Evolutionary conservation across 1,140 invertebrate genomes (phyloP).

Genomic region (Pseudomyrmex gracilis): DNA sequence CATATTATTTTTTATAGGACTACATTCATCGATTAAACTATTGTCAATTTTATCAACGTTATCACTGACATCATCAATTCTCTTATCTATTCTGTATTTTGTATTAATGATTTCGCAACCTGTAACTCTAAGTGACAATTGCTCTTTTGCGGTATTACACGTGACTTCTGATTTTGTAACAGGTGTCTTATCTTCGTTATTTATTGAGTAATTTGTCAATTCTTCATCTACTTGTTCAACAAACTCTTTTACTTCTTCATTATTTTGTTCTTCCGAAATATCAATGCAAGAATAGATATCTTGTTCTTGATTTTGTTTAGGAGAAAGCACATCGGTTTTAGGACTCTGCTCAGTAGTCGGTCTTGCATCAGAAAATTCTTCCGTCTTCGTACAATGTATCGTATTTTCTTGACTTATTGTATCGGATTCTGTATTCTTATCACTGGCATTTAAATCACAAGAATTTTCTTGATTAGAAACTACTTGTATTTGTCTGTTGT

Average conservation of each 20-base stretch:
- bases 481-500: neutral
- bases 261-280: neutral
- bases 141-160: neutral
- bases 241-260: neutral
- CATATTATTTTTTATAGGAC: neutral
- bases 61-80: neutral
- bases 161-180: neutral
- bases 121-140: constrained; percentile 21
- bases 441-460: too few relatives aligned
- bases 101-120: neutral
- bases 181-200: neutral
- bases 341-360: too few relatives aligned
- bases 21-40: neutral
- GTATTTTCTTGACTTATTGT: too few relatives aligned
- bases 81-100: neutral
- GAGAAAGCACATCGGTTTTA: too few relatives aligned
- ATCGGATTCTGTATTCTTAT: too few relatives aligned
- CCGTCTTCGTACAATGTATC: too few relatives aligned
- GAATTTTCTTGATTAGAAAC: too few relatives aligned
- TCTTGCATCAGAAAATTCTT: too few relatives aligned
- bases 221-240: neutral
- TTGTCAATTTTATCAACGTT: neutral
- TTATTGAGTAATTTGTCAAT: neutral
- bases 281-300: neutral
- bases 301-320: too few relatives aligned